Evolutionary conservation across 2,888 invertebrate species (phyloP), one percentile per base, ranked within the genome.

Genomic region (Malachius bipustulatus): DNA sequence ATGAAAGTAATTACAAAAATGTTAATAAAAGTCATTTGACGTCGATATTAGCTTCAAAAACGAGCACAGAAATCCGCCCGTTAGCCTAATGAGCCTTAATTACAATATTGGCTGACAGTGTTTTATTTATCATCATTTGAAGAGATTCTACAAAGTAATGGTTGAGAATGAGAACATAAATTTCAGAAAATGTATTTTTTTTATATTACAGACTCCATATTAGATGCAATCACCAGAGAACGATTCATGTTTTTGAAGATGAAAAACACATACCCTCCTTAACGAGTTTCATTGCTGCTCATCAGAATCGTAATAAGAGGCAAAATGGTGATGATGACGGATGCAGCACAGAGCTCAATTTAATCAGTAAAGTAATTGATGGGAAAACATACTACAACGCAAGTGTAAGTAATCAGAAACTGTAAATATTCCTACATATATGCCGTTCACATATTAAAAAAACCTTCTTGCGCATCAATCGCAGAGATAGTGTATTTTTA

Each of bases 131-230:
- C n/a, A n/a, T n/a, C n/a, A n/a, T n/a, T n/a, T n/a, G n/a, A n/a
- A n/a, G n/a, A n/a, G n/a, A n/a, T n/a, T n/a, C n/a, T n/a, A n/a
- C n/a, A n/a, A n/a, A n/a, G n/a, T n/a, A n/a, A n/a, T n/a, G n/a
- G n/a, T n/a, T n/a, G n/a, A n/a, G n/a, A n/a, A n/a, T n/a, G n/a
- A n/a, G n/a, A n/a, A n/a, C n/a, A n/a, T n/a, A n/a, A n/a, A n/a
- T n/a, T n/a, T n/a, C n/a, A n/a, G n/a, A 10, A 28, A 28, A 10
- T 42, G 38, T 39, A 40, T 38, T 19, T 43, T 34, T 52, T 61
- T 15, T 53, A n/a, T n/a, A n/a, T n/a, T n/a, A n/a, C n/a, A 82
- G 81, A 45, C 57, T 82, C 44, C 69, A 70, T 46, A 71, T 82
- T 4, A 73, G 75, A 24, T 82, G 82, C 54, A 75, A 52, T 40